These are phyloP conservation scores for Mimachlamys varia DNA, from an alignment of 2,888 invertebrate species.

Conservation along the genomic window DNA sequence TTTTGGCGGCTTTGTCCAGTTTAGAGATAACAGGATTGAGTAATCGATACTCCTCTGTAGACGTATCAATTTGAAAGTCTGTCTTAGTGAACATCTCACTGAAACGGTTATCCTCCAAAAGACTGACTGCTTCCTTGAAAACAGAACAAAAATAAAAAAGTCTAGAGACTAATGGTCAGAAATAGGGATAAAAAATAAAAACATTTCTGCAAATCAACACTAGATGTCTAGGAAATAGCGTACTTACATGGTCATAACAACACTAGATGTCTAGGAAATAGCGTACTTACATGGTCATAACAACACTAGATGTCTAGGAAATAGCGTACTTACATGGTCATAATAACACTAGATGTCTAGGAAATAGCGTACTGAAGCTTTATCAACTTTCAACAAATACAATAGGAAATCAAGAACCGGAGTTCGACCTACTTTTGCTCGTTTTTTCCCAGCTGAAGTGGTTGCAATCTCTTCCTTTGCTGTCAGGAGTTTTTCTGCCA, in stretches of 20 bases:
- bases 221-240: no score
- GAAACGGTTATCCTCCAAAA: conserved; percentile 94
- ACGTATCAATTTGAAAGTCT: conserved; percentile 94
- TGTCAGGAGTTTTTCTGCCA: conserved; percentile 93
- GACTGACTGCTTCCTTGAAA: conserved; percentile 64
- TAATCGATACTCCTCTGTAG: conserved; percentile 92
- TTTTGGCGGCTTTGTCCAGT: conserved; percentile 85
- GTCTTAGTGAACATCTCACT: conserved; percentile 94
- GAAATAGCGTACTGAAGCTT: no score
- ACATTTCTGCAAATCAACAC: no score
- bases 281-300: no score
- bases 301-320: no score
- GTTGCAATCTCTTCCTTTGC: conserved; percentile 81
- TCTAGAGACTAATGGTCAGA: no score
- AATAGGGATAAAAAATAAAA: no score
- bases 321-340: no score
- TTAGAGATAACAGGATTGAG: conserved; percentile 94
- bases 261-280: no score
- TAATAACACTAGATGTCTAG: no score
- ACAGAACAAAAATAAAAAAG: background rate
- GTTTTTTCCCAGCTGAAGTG: conserved; percentile 59
- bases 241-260: no score
- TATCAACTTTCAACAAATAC: no score
- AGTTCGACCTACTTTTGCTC: conserved; percentile 46
- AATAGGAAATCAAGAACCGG: background rate